phyloP scores from a whole-genome alignment of 2,113 vertebrate genomes.

The Upupa epops region DNA sequence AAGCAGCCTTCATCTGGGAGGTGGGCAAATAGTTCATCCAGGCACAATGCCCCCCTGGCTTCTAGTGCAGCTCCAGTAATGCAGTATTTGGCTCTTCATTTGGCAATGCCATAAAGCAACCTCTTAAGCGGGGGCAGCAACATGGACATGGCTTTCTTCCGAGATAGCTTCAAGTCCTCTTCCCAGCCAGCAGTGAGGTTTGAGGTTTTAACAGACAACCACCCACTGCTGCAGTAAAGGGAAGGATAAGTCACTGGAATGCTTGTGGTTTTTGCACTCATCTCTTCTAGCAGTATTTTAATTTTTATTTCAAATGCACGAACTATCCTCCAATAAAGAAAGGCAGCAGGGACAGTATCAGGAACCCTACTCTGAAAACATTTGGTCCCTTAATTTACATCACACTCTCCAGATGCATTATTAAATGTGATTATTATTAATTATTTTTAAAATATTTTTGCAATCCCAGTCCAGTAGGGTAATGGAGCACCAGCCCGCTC shows the following conservation, averaged over 20 bases:
- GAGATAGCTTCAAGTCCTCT: not conserved
- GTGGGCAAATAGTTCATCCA: not conserved
- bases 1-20: not conserved
- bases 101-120: not conserved
- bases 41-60: fast-evolving
- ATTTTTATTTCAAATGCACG: constrained; percentile 32
- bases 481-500: not conserved
- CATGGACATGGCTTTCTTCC: not conserved
- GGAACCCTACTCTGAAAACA: not conserved
- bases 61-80: not conserved
- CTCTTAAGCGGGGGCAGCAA: not conserved
- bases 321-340: not conserved
- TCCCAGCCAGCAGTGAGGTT: not conserved
- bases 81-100: not conserved
- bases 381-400: constrained; percentile 2
- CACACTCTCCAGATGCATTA: constrained; percentile 10
- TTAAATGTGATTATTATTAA: constrained; percentile 24
- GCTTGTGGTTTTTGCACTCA: not conserved
- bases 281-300: not conserved
- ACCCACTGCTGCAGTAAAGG: not conserved
- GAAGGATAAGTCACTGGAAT: not conserved
- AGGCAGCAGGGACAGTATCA: constrained; percentile 7
- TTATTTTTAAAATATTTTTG: not conserved
- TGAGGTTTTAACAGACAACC: not conserved
- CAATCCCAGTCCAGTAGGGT: not conserved